Evolutionary conservation across 1,140 invertebrate species (phyloP), one percentile per base, ranked within the genome.

Genomic region (Solenopsis fugax): DNA sequence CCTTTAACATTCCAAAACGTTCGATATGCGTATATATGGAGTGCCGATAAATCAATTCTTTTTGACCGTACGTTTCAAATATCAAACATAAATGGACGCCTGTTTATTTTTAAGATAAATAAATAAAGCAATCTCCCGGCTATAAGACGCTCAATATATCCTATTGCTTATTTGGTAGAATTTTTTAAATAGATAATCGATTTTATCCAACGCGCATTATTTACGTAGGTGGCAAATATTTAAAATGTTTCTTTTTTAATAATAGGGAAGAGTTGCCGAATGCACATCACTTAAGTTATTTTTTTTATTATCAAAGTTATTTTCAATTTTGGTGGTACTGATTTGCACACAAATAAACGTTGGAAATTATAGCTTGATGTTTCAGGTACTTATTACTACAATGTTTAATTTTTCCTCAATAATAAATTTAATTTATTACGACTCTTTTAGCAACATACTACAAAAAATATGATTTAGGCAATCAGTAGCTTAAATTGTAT

Each of bases 81-180:
- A 80, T 81, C 54, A 41, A 29, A 37, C n/a, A n/a, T 41, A 60
- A 72, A 41, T 54, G 24, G 54, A 21, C 69, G 45, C 2, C 21
- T 84, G 80, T 84, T 84, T 84, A 75, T 84, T 84, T 73, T 84
- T 64, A 73, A 73, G 41, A 62, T 84, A 73, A 82, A 72, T 82
- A 60, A 84, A 84, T 60, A 84, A 24, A 58, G 13, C 41, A 54
- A 60, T 73, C 21, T 18, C 21, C 9, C n/a, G 12, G 16, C 13
- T 64, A 24, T 21, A 62, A 10, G n/a, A 9, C 1, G 21, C 16
- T 10, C 60, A n/a, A 10, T 77, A 48, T 65, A 29, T 50, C 5
- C 45, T 18, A n/a, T 54, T 41, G 24, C 24, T 71, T 65, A 12
- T 45, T 81, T 24, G 34, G 24, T 9, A 54, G 10, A 54, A 45